Conservation (phyloP, 2,888 invertebrate genomes). For the Mythimna ferrago region DNA sequence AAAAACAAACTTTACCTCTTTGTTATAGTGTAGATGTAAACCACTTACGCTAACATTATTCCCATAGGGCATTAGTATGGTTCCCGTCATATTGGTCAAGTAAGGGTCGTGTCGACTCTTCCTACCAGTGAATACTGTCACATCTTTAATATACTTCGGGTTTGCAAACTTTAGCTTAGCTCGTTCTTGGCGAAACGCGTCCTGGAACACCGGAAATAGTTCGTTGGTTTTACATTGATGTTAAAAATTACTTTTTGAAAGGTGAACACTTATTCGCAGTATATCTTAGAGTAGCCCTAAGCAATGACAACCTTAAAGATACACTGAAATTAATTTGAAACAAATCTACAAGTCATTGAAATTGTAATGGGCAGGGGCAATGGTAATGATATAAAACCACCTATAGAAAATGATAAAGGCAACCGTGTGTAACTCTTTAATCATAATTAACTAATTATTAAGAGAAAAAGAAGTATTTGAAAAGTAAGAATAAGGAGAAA, state of each 20-base stretch:
- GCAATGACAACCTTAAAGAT: neutral
- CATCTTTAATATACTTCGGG: slow-evolving; percentile 66
- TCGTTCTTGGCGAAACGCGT: slow-evolving; percentile 63
- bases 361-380: neutral
- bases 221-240: neutral
- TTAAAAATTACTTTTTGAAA: too few species aligned
- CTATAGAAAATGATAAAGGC: too few species aligned
- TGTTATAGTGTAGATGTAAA: too few species aligned
- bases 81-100: slow-evolving; percentile 66
- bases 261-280: too few species aligned
- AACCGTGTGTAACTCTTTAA: too few species aligned
- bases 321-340: neutral
- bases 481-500: too few species aligned
- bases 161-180: slow-evolving; percentile 61
- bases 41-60: slow-evolving; percentile 70
- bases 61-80: slow-evolving; percentile 58
- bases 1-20: too few species aligned
- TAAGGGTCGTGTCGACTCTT: slow-evolving; percentile 65
- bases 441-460: too few species aligned
- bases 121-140: slow-evolving; percentile 65
- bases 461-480: too few species aligned
- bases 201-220: slow-evolving; percentile 43
- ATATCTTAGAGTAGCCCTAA: neutral
- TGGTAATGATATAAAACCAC: neutral
- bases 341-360: neutral